Conservation (phyloP, 2,797 vertebrate species). For the Botia kubotai region DNA sequence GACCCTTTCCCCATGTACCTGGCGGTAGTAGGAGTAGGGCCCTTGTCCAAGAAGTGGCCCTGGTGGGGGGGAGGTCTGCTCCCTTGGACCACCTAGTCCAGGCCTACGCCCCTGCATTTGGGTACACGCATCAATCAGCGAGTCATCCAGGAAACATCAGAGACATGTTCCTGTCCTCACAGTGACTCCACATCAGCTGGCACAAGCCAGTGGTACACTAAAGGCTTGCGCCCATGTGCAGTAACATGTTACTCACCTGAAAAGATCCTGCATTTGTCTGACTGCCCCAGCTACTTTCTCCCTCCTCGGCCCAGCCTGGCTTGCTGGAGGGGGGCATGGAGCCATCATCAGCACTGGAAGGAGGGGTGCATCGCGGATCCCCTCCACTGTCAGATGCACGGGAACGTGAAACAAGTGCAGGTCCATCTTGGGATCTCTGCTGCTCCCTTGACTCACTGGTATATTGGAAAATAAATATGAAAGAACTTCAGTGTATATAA, state of each 20-base stretch:
- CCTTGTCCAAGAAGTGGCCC: constrained; percentile 79
- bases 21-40: constrained; percentile 79
- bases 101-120: constrained; percentile 82
- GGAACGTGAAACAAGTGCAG: constrained; percentile 68
- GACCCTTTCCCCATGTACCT: constrained; percentile 69
- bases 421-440: constrained; percentile 74
- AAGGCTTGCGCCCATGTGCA: neutral
- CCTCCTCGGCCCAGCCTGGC: constrained; percentile 86
- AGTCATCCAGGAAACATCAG: constrained; percentile 39
- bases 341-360: constrained; percentile 75
- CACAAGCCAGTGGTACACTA: neutral
- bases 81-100: constrained; percentile 78
- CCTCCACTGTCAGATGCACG: constrained; percentile 75
- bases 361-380: constrained; percentile 75
- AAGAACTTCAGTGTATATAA: neutral
- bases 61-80: constrained; percentile 81
- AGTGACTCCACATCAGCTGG: constrained; percentile 28
- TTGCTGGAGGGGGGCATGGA: constrained; percentile 80
- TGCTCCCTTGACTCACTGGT: constrained; percentile 68
- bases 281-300: constrained; percentile 74
- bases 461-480: neutral
- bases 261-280: constrained; percentile 78
- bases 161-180: constrained; percentile 28
- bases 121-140: constrained; percentile 66
- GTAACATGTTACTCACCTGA: constrained; percentile 75